Conservation (phyloP, 1,140 invertebrate genomes). For the Wiebesia pumilae region DNA sequence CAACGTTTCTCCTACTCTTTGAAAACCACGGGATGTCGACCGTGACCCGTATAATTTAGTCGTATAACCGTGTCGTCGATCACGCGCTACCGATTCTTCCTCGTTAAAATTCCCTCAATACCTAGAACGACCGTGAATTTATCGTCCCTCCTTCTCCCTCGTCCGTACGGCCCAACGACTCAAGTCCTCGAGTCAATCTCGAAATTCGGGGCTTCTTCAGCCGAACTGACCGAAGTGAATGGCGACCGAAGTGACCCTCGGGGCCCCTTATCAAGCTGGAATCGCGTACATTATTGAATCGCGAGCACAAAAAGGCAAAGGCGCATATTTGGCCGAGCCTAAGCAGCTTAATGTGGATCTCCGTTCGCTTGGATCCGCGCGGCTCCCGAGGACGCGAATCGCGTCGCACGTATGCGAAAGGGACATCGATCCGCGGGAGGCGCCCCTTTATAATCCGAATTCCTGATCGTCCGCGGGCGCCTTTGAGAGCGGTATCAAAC, state of each 20-base stretch:
- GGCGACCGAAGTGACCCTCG: not conserved
- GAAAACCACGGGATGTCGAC: not conserved
- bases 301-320: constrained; percentile 26
- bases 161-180: not conserved
- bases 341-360: constrained; percentile 52
- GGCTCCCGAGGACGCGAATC: constrained; percentile 13
- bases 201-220: not conserved
- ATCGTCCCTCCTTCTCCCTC: no score
- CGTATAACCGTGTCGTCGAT: not conserved
- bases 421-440: constrained; percentile 34
- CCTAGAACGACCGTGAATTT: not conserved
- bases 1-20: not conserved
- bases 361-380: not conserved
- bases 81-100: not conserved
- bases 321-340: constrained; percentile 21
- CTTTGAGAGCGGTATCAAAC: constrained; percentile 13
- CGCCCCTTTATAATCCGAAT: constrained; percentile 45
- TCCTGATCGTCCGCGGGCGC: constrained; percentile 13
- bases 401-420: not conserved
- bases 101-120: not conserved
- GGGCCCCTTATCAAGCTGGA: constrained; percentile 57
- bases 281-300: constrained; percentile 57
- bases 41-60: not conserved
- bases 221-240: not conserved
- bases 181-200: not conserved